A percentile compares a stretch with the other conserved stretches of the same genome.
Evolutionary conservation across 1,140 invertebrate species (phyloP).

Genomic region (Hetaerina americana): DNA sequence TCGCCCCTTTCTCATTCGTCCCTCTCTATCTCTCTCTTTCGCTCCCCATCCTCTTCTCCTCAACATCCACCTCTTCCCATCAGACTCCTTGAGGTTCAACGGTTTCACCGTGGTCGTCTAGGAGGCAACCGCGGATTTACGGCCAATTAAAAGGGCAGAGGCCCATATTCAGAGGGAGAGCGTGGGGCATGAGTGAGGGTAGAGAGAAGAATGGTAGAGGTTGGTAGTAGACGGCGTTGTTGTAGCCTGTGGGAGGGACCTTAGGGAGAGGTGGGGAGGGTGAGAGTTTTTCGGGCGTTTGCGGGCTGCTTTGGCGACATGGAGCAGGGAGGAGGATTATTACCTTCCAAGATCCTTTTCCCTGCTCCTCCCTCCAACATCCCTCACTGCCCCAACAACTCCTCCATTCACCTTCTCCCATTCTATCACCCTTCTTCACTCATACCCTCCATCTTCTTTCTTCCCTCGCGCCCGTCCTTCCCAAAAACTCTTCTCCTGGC

Average conservation of each 20-base stretch:
- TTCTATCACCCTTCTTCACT: too few relatives aligned
- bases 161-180: neutral
- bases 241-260: neutral
- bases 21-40: neutral
- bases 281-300: too few relatives aligned
- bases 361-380: too few relatives aligned
- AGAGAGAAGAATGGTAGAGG: neutral
- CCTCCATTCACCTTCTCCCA: too few relatives aligned
- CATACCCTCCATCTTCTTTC: too few relatives aligned
- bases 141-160: neutral
- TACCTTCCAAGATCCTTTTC: too few relatives aligned
- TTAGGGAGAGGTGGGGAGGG: too few relatives aligned
- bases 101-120: neutral
- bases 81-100: neutral
- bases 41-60: neutral
- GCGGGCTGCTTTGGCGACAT: too few relatives aligned
- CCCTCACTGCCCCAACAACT: too few relatives aligned
- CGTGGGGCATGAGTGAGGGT: neutral
- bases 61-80: neutral
- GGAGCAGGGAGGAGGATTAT: neutral
- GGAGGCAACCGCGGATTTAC: neutral
- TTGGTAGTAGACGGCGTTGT: neutral
- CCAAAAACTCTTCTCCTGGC: too few relatives aligned
- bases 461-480: too few relatives aligned
- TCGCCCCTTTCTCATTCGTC: too few relatives aligned